Conservation (phyloP, 2,797 vertebrate species). For the Capromys pilorides region DNA sequence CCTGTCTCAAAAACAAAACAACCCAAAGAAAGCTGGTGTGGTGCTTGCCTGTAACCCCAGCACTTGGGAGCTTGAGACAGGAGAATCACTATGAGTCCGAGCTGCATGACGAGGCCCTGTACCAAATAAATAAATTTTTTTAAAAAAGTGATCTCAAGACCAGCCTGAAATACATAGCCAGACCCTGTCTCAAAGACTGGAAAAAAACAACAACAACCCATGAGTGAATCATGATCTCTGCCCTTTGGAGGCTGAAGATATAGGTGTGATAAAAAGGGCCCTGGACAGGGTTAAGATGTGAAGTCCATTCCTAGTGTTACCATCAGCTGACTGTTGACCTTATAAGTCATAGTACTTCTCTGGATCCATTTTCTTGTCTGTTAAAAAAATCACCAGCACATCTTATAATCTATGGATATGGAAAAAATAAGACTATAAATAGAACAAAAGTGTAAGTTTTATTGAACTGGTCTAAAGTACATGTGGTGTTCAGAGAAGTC, state of each 20-base stretch:
- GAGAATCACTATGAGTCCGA: no score
- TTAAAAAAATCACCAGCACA: background rate
- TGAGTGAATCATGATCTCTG: background rate
- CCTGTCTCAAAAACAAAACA: no score
- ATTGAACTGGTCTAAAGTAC: background rate
- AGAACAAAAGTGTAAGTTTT: conserved; percentile 19
- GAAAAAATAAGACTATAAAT: conserved; percentile 9
- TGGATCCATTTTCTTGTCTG: background rate
- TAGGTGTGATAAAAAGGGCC: conserved; percentile 1
- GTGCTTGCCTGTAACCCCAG: no score
- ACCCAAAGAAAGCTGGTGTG: no score
- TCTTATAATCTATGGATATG: background rate
- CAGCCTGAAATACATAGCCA: no score
- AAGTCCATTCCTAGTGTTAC: background rate
- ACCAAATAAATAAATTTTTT: no score
- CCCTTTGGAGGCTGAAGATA: conserved; percentile 25
- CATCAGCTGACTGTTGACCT: background rate
- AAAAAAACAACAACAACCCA: background rate
- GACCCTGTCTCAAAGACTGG: no score
- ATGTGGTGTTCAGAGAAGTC: background rate
- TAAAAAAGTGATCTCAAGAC: no score
- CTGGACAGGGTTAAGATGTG: background rate
- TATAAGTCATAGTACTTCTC: background rate
- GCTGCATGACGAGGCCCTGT: no score
- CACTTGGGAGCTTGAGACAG: no score